Conservation (phyloP, 1,140 invertebrate species). For the Listronotus oregonensis region DNA sequence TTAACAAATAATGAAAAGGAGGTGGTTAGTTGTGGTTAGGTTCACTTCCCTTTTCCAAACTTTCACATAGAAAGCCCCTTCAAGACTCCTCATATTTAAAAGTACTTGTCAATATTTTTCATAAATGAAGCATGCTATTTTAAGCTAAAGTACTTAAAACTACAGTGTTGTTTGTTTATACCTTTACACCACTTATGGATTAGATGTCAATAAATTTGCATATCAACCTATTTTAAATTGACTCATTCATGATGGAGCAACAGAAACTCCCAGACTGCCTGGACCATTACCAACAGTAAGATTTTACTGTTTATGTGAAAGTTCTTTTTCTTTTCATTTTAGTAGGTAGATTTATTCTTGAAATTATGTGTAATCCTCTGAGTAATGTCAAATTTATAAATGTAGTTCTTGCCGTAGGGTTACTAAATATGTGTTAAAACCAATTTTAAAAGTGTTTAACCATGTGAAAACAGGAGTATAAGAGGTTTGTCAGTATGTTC, state of each 20-base stretch:
- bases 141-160: too few species aligned
- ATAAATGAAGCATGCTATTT: neutral
- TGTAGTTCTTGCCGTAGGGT: too few species aligned
- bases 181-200: neutral
- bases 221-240: slow-evolving; percentile 3
- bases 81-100: neutral
- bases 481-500: too few species aligned
- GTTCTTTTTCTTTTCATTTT: neutral
- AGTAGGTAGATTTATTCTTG: too few species aligned
- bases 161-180: neutral
- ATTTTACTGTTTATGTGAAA: neutral
- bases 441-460: too few species aligned
- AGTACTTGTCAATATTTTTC: too few species aligned
- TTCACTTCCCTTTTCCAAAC: neutral
- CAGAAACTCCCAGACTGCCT: neutral
- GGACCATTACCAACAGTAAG: neutral
- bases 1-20: too few species aligned
- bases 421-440: too few species aligned
- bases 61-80: neutral
- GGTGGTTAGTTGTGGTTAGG: too few species aligned
- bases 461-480: too few species aligned
- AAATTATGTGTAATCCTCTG: too few species aligned
- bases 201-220: neutral
- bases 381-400: too few species aligned
- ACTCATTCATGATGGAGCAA: slow-evolving; percentile 5